These are phyloP conservation scores for Garra rufa DNA, from an alignment of 2,113 vertebrate genomes.

Conservation along the genomic window DNA sequence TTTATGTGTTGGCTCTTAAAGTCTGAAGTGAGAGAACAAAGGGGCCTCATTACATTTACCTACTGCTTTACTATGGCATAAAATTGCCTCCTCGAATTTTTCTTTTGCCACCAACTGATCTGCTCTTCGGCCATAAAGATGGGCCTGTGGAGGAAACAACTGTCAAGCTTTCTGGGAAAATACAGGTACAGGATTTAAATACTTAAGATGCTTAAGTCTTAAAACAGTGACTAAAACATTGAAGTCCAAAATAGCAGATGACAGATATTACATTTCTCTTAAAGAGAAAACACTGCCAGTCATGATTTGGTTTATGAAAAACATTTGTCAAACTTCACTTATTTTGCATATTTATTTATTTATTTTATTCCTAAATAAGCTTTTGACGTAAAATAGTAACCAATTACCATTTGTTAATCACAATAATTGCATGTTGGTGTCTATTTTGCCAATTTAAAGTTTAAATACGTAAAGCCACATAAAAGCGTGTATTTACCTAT, in stretches of 20 bases:
- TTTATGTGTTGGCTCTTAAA: background rate
- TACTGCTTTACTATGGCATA: constrained; percentile 82
- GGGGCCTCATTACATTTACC: constrained; percentile 58
- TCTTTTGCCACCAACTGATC: constrained; percentile 80
- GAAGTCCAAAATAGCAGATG: background rate
- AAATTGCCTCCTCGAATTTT: constrained; percentile 85
- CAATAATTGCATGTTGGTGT: background rate
- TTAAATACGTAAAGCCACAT: background rate
- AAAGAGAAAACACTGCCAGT: background rate
- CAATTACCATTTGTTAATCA: background rate
- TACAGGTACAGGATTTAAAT: background rate
- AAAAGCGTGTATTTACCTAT: background rate
- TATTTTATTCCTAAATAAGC: background rate
- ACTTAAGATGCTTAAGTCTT: background rate
- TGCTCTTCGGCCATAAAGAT: constrained; percentile 84
- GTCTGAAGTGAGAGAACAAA: background rate
- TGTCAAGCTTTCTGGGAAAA: background rate
- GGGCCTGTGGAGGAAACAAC: constrained; percentile 74
- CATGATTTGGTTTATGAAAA: too few species aligned
- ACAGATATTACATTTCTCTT: background rate
- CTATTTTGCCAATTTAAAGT: background rate
- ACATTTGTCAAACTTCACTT: too few species aligned
- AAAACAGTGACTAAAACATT: background rate
- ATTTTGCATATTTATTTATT: background rate
- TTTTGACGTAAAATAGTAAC: background rate